Evolutionary conservation across 2,888 invertebrate genomes (phyloP).

Genomic region (Drosophila anceps): DNA sequence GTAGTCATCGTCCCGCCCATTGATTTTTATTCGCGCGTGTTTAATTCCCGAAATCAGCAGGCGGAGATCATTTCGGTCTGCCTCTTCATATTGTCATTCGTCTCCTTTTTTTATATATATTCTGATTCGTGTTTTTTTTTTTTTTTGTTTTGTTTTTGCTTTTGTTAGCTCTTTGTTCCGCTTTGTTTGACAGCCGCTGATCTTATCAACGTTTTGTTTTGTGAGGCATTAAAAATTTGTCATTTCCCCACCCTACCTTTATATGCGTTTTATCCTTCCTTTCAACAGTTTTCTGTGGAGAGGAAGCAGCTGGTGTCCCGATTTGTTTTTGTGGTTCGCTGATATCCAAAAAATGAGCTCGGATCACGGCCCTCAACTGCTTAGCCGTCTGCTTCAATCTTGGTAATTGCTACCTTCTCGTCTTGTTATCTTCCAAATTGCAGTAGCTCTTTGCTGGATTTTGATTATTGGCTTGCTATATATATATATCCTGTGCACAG

Average conservation of each 20-base stretch:
- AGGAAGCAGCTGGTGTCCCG: constrained; percentile 69
- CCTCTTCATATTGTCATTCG: constrained; percentile 60
- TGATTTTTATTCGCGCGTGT: constrained; percentile 80
- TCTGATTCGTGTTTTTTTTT: constrained; percentile 22
- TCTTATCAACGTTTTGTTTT: constrained; percentile 78
- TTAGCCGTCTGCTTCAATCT: constrained; percentile 39
- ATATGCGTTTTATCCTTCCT: constrained; percentile 41
- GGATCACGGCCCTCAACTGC: constrained; percentile 49
- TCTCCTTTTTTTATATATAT: constrained; percentile 23
- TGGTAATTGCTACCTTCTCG: constrained; percentile 49
- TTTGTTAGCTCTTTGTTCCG: constrained; percentile 66
- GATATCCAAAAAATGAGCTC: constrained; percentile 20
- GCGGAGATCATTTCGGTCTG: constrained; percentile 66
- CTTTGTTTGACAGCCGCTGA: constrained; percentile 72
- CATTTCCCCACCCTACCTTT: constrained; percentile 57
- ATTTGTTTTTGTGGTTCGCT: constrained; percentile 28
- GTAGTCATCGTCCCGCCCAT: constrained; percentile 66
- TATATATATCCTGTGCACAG: constrained; percentile 4
- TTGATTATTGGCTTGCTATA: constrained; percentile 21
- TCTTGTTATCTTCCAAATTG: constrained; percentile 32
- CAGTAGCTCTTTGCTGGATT: constrained; percentile 18
- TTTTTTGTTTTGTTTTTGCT: constrained; percentile 1
- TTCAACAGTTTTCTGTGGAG: constrained; percentile 18
- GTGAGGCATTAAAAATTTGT: constrained; percentile 80
- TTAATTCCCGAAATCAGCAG: constrained; percentile 77